Percentiles rank a stretch among this genome's conserved stretches.
phyloP scores from a whole-genome alignment of 1,140 invertebrate species.

The Orchestia grillus region DNA sequence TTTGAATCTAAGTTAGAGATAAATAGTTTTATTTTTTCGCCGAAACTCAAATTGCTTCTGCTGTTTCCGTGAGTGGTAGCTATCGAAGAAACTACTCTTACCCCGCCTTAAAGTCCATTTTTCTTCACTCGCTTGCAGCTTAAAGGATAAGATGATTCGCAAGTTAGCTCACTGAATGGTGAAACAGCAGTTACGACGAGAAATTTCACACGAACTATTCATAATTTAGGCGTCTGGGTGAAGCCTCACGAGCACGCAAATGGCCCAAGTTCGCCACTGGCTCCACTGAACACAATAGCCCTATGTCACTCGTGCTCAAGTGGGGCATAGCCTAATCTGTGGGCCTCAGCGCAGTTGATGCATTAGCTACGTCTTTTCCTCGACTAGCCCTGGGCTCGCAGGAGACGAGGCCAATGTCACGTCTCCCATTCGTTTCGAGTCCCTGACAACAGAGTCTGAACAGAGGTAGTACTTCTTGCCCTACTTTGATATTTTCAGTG shows the following conservation, averaged over 20 bases:
- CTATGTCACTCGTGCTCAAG: neutral
- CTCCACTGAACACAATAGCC: neutral
- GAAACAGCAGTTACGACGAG: neutral
- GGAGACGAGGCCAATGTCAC: too few species aligned
- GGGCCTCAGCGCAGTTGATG: neutral
- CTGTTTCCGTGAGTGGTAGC: too few species aligned
- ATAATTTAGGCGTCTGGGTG: neutral
- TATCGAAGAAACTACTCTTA: too few species aligned
- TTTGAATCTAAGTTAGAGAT: neutral
- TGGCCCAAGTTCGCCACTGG: neutral
- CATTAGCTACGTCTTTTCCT: neutral
- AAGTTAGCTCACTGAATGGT: neutral
- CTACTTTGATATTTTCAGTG: neutral
- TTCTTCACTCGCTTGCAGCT: neutral
- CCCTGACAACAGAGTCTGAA: too few species aligned
- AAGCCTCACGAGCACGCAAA: neutral
- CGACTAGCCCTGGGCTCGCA: neutral
- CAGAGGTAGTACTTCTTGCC: too few species aligned
- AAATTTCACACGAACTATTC: neutral
- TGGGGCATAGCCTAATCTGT: neutral
- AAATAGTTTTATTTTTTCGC: too few species aligned
- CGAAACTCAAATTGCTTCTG: too few species aligned
- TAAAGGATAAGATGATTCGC: neutral
- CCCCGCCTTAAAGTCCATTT: too few species aligned
- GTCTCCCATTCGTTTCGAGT: too few species aligned